Base-by-base conservation (phyloP, 1,140 invertebrate genomes). In the Leptoteleia sp. region DNA sequence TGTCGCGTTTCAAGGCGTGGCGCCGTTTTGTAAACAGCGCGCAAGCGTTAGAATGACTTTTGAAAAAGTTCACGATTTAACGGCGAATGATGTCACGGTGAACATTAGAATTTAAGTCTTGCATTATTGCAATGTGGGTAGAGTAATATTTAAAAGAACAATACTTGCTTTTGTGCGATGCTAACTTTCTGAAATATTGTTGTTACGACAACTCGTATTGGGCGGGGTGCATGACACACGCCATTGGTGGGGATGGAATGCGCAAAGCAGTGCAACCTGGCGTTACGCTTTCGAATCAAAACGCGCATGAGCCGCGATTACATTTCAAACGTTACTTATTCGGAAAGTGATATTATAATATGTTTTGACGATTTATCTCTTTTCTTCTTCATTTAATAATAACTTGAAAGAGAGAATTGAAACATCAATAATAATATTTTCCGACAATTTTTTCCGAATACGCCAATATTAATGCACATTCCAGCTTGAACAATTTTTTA, bases 211-310 rank as follows among this genome's bases (percentile, higher is more conserved):
- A 82, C 35, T 85, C 68, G 77, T 82, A 82, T 85, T 81, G 85
- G 85, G 85, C 83, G 85, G 85, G 86, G 85, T 85, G 77, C 77
- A 29, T 45, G 31, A 52, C 33, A 52, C 31, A 50, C 35, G 22
- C 6, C 1, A 29, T 37, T 9, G 42, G 79, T 50, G 81, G 82
- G 82, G 80, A 81, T 81, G 65, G 78, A 84, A 82, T 79, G 79
- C 57, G 42, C 40, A 7, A 29, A 7, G 27, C 27, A 7, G 27
- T 29, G 8, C 8, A 25, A 3, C 22, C 7, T 29, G 27, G 27
- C 6, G 27, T 29, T 8, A 29, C 27, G 1, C 8, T 29, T 29
- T 29, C 4, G 7, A 29, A 29, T 7, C 27, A 29, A 29, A 29
- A 1, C 27, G 6, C 6, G 27, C 27, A 29, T n/a, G n/a, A n/a